Conservation (phyloP, 2,888 invertebrate species). For the Torymus auratus region DNA sequence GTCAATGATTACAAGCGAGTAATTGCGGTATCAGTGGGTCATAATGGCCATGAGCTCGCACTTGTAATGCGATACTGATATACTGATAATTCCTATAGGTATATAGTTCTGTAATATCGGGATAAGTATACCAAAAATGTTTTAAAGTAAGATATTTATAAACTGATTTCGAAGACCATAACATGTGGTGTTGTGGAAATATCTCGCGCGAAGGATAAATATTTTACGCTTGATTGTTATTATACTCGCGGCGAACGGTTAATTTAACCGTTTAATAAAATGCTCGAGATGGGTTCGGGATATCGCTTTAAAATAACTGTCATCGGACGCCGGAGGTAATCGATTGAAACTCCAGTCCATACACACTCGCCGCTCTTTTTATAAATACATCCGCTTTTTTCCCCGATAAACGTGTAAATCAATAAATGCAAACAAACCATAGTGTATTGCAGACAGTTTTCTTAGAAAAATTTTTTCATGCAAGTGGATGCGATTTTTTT, state of each 20-base stretch:
- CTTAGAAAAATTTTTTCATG: too few relatives aligned
- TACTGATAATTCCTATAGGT: too few relatives aligned
- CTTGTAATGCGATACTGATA: too few relatives aligned
- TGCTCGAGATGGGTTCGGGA: not conserved
- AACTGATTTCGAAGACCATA: slow-evolving; percentile 30
- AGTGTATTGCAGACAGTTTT: too few relatives aligned
- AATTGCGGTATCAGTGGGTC: too few relatives aligned
- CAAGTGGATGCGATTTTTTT: too few relatives aligned
- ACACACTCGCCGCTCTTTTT: not conserved
- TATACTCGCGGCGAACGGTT: not conserved
- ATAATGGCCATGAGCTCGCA: too few relatives aligned
- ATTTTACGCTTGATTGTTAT: slow-evolving; percentile 12
- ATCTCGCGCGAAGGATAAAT: slow-evolving; percentile 20
- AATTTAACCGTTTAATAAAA: slow-evolving; percentile 28
- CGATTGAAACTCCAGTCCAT: not conserved
- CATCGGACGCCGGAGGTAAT: slow-evolving; percentile 11
- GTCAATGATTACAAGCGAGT: too few relatives aligned
- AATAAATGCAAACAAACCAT: too few relatives aligned
- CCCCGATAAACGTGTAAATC: not conserved
- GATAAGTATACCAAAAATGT: too few relatives aligned
- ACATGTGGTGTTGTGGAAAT: not conserved
- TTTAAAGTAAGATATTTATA: not conserved
- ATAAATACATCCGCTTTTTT: not conserved
- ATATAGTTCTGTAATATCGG: too few relatives aligned
- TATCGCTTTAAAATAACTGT: slow-evolving; percentile 13